Evolutionary conservation across 2,113 vertebrate species (phyloP), one percentile per base, ranked within the genome.

Genomic region (Gambusia holbrooki): DNA sequence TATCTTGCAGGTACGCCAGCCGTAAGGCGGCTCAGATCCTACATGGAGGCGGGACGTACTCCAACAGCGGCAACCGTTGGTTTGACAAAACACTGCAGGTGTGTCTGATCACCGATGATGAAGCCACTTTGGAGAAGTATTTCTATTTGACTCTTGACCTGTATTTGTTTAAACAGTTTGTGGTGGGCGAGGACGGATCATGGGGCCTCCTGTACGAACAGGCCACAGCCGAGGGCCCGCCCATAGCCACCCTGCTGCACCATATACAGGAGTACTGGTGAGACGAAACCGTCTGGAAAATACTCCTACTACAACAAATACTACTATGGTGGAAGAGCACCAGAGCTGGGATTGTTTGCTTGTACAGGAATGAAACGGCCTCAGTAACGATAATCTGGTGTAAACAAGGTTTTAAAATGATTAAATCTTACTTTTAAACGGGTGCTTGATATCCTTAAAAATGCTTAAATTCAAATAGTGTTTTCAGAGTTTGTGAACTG

Each of bases 71-170:
- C 8, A 96, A 96, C 85, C 95, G 96, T 64, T 96, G 96, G 96
- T 96, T 96, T 70, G 96, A 96, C 86, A 96, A 96, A 88, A 96
- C 95, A 0, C 81, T 96, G 69, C 96, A 96, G 95, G 96, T 96
- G 77, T 62, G 28, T 74, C 28, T 17, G 33, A 0, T 45, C 42
- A 27, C 10, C 0, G 3, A 2, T 3, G 11, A 33, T 0, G 2
- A 8, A 3, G 5, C 32, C 8, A 1, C 1, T 29, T 70, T 5
- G 40, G 9, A 40, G 1, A 1, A n/a, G 2, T 0, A 37, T 58
- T 37, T 14, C 1, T 8, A 27, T 5, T 25, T 71, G 42, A 82
- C 48, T 62, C 1, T 15, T 15, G 9, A 33, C 33, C 14, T 69
- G 28, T 81, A 27, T 81, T 35, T 73, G 66, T 61, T 32, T 37